Evolutionary conservation across 1,140 invertebrate species (phyloP).

Genomic region (Drosophila sp.): DNA sequence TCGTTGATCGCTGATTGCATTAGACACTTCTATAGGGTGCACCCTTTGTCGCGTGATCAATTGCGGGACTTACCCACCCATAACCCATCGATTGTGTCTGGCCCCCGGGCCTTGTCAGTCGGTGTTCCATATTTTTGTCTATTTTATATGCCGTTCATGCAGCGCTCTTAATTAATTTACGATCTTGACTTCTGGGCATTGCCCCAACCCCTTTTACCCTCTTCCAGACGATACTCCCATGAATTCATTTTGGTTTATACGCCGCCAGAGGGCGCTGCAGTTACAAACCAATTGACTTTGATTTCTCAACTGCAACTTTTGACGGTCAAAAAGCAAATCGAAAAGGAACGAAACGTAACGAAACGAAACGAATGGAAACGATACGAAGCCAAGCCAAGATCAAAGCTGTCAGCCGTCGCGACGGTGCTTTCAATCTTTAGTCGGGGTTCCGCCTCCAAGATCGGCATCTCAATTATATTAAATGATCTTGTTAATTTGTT

Average conservation of each 20-base stretch:
- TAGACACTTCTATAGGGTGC: constrained; percentile 42
- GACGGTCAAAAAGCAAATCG: constrained; percentile 11
- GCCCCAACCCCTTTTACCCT: neutral
- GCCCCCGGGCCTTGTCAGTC: neutral
- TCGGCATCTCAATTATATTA: constrained; percentile 71
- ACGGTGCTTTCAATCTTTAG: constrained; percentile 40
- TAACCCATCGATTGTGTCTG: neutral
- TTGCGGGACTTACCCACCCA: constrained; percentile 37
- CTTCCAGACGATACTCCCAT: constrained; percentile 34
- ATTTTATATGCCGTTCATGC: constrained; percentile 51
- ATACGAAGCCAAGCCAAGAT: constrained; percentile 48
- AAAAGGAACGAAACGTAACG: constrained; percentile 10
- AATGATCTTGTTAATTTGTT: constrained; percentile 83
- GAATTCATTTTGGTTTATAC: constrained; percentile 61
- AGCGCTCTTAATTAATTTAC: constrained; percentile 73
- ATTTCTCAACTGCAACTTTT: constrained; percentile 29
- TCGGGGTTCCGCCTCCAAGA: constrained; percentile 47
- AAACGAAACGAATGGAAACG: neutral
- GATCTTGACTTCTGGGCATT: constrained; percentile 49
- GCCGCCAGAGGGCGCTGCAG: constrained; percentile 36
- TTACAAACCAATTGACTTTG: constrained; percentile 32
- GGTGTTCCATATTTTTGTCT: constrained; percentile 53
- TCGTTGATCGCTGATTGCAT: constrained; percentile 49
- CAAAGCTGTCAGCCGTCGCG: constrained; percentile 54
- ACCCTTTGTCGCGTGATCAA: constrained; percentile 48